Evolutionary conservation across 2,888 invertebrate species (phyloP), one percentile per base, ranked within the genome.

Genomic region (Sisyra nigra): DNA sequence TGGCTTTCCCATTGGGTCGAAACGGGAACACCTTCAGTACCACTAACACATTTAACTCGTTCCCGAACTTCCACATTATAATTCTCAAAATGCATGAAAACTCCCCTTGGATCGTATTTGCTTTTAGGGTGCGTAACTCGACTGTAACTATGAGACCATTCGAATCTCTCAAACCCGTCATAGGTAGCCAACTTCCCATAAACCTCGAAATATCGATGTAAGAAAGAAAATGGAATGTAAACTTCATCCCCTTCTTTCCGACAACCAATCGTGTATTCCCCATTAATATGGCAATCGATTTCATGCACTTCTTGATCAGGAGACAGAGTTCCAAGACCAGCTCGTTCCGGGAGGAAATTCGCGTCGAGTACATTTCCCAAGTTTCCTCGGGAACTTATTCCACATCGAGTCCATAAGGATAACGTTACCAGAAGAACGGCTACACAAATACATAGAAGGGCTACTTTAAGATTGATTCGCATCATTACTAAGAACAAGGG

Each of bases 41-140:
- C 96, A 62, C 88, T 92, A 52, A 98, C 83, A 61, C 94, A 96
- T 62, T 94, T 92, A 1, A 98, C 97, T 45, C 96, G 70, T 55
- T 94, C 93, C 41, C 97, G 68, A 4, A 88, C 85, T 68, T 97
- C 97, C 1, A 98, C 97, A 61, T 94, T 96, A 64, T 96, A 97
- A 60, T 93, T 91, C 57, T 92, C 93, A 64, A 98, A 98, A 48
- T 93, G 93, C 67, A 93, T 87, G 62, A 93, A 98, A 0, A 88
- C 80, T 2, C 93, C 93, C 17, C 76, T 73, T 0, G 94, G 80
- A 56, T 91, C 82, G 62, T 98, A 97, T 52, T 80, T 82, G 30
- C 79, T 80, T 58, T 85, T 85, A 0, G 92, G 92, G 52, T 81
- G 78, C 58, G 89, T 89, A 6, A 93, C 78, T 62, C 86, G 87